Base-by-base conservation (phyloP, 2,888 invertebrate genomes). In the Apotomis turbidana region DNA sequence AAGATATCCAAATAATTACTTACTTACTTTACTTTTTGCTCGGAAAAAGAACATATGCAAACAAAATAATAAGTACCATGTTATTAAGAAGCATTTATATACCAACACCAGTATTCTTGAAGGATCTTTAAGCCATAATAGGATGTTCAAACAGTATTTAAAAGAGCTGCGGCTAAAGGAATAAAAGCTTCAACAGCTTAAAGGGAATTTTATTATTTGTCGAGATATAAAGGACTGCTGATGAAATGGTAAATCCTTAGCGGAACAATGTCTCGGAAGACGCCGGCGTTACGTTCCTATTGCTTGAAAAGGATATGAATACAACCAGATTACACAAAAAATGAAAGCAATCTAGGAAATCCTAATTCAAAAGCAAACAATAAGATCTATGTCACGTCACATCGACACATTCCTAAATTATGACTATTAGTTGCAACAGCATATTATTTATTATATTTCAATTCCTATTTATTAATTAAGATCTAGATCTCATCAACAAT, bases 231-330 rank as follows among this genome's bases (percentile, higher is more conserved):
- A 72, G 63, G 68, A 36, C 41, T 59, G 72, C 46, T 68, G 68
- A 68, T 62, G 68, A 46, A 68, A 68, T 72, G 63, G 57, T 68
- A 72, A 68, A 72, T 4, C 68, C 63, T 72, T 36, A 52, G 13
- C 63, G 72, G 72, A 68, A 72, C 72, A 72, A 68, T 68, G 58
- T 62, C 62, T 72, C 63, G 72, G 72, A 63, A 68, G 72, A 72
- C 72, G 72, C 72, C 72, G 72, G 72, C 72, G 72, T 72, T 72
- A 72, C 52, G 68, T 72, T 59, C 63, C 63, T 68, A 36, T 36
- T 51, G 44, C 52, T 63, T 68, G 57, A 63, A 68, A 72, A 52
- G 71, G 58, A 68, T 59, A 68, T 41, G 44, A 62, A 68, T 68
- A 58, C 57, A 62, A 58, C 44, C 41, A 36, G 13, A 67, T 57